Evolutionary conservation across 1,140 invertebrate species (phyloP).

Genomic region (Drosophila parabipectinata): DNA sequence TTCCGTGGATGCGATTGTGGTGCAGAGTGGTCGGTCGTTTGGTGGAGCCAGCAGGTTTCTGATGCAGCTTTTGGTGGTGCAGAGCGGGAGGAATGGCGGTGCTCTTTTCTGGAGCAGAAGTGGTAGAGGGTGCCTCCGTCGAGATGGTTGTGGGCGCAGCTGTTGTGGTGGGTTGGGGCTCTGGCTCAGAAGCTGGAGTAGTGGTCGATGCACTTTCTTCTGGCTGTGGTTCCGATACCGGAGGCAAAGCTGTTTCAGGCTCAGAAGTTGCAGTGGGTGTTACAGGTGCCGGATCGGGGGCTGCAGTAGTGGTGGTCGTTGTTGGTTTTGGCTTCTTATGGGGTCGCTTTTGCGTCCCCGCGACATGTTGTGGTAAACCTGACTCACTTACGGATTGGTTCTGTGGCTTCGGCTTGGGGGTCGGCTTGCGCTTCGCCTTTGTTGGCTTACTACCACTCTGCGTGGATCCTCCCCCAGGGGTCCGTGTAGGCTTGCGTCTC

Average conservation of each 20-base stretch:
- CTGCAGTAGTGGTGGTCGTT: conserved; percentile 36
- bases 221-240: conserved; percentile 40
- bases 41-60: conserved; percentile 16
- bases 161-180: conserved; percentile 61
- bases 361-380: conserved; percentile 19
- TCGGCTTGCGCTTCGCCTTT: conserved; percentile 74
- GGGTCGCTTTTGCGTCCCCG: conserved; percentile 43
- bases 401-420: conserved; percentile 54
- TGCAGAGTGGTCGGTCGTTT: conserved; percentile 38
- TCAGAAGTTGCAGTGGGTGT: conserved; percentile 15
- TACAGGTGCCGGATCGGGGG: conserved; percentile 63
- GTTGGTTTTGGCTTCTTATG: conserved; percentile 62
- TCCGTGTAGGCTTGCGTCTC: conserved; percentile 74
- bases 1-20: conserved; percentile 50
- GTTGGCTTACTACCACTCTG: conserved; percentile 26
- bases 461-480: conserved; percentile 48
- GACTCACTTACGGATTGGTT: conserved; percentile 8
- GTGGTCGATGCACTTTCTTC: conserved; percentile 34
- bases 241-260: background rate
- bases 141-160: conserved; percentile 46
- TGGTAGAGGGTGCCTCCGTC: conserved; percentile 4
- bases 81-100: conserved; percentile 67
- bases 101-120: conserved; percentile 50
- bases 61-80: conserved; percentile 57
- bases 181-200: conserved; percentile 56